Base-by-base conservation (phyloP, 2,797 vertebrate species). In the Pseudomugil tenellus region DNA sequence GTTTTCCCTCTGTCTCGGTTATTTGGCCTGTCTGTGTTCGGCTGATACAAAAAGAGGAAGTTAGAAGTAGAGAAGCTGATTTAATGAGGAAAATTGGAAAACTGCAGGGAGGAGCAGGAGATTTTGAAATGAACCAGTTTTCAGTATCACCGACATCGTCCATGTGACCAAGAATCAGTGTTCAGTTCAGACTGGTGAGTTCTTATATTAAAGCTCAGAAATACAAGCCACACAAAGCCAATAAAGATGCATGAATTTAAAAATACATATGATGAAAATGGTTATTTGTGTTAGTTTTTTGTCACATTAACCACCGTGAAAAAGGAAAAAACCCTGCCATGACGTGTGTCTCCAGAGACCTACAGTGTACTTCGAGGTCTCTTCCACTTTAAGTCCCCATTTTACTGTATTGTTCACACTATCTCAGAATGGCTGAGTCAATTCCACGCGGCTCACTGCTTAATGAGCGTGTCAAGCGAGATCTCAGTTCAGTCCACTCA, bases 401-500 rank as follows among this genome's bases (percentile, higher is more conserved):
- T 58, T 71, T 17, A 23, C 25, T 54, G 23, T 53, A 55, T 52
- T 53, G 0, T 55, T 35, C 43, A 70, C 35, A n/a, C 6, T 57
- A 48, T 46, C 61, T 51, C 43, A 31, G 8, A 49, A 51, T 2
- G 19, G 58, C 68, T 41, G 48, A 65, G 71, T 85, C 83, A 26
- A 80, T 77, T 74, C 19, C 31, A 17, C 53, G 51, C 53, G 1
- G 35, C 46, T 51, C 2, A 14, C 25, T 4, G 35, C 67, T 58
- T 82, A 79, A 86, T 79, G 78, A 86, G 19, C 17, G 19, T 34
- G 58, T 76, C 66, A 63, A 41, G 29, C 9, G 56, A 72, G 63
- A 79, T 74, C 75, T 76, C 73, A 73, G 76, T 84, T 77, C 69
- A 25, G 85, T 60, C 79, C 0, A 74, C 72, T 86, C 83, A 84